Percentiles rank a stretch among this genome's conserved stretches.
phyloP scores from a whole-genome alignment of 2,797 vertebrate species.

The Ataeniobius toweri region DNA sequence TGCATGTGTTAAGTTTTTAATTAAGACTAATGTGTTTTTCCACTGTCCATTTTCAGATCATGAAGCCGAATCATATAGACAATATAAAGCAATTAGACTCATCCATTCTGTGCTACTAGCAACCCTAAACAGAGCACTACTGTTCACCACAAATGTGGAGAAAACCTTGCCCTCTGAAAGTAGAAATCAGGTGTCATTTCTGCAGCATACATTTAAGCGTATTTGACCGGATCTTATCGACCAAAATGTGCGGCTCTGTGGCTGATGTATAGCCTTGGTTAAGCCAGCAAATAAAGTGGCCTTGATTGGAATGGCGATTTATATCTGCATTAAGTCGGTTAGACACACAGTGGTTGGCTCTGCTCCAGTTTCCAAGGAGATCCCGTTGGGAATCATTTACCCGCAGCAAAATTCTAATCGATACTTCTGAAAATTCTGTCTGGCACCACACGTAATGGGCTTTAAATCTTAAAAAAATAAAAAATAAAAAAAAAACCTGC shows the following conservation, averaged over 20 bases:
- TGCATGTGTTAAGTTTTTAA: background rate
- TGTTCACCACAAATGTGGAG: conserved; percentile 20
- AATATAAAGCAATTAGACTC: conserved; percentile 16
- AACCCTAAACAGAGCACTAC: conserved; percentile 33
- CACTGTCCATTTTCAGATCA: conserved; percentile 35
- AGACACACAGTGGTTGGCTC: conserved; percentile 75
- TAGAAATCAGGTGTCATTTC: conserved; percentile 64
- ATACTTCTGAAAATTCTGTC: conserved; percentile 76
- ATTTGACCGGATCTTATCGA: conserved; percentile 78
- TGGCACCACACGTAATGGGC: conserved; percentile 51
- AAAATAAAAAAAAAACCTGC: conserved; percentile 29
- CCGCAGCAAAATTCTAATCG: conserved; percentile 79
- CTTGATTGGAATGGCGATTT: conserved; percentile 83
- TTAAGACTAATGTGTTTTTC: conserved; percentile 30
- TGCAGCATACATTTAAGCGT: conserved; percentile 58
- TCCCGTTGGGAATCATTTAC: conserved; percentile 79
- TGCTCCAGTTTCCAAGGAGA: conserved; percentile 74
- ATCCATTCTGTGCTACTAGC: conserved; percentile 17
- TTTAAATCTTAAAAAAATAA: conserved; percentile 56
- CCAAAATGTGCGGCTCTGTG: conserved; percentile 51
- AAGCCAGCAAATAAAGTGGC: conserved; percentile 72
- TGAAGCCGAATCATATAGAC: conserved; percentile 34
- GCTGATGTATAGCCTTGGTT: conserved; percentile 73
- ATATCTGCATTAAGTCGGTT: conserved; percentile 77
- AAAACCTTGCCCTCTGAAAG: conserved; percentile 39